A percentile compares a stretch with the other conserved stretches of the same genome.
Conservation (phyloP, 1,140 invertebrate genomes). For the Portunus trituberculatus region DNA sequence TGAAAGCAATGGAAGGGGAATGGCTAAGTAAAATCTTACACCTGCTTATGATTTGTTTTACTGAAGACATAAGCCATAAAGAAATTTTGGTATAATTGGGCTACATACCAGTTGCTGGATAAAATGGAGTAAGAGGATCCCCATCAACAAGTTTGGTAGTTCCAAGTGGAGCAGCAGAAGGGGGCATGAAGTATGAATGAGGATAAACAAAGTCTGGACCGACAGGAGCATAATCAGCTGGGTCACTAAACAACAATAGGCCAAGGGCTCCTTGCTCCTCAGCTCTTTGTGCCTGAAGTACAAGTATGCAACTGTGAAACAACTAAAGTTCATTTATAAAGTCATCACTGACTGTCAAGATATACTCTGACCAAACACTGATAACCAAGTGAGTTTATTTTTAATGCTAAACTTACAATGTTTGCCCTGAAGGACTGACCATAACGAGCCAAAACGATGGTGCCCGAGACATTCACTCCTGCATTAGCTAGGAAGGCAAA, state of each 20-base stretch:
- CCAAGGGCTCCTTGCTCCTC: conserved; percentile 77
- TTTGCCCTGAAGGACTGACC: conserved; percentile 82
- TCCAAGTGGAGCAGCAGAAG: conserved; percentile 70
- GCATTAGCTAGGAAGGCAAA: conserved; percentile 79
- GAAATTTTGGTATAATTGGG: too few relatives aligned
- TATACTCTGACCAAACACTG: too few relatives aligned
- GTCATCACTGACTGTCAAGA: too few relatives aligned
- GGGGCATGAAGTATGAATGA: conserved; percentile 71
- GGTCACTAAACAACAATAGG: conserved; percentile 78
- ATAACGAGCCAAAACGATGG: conserved; percentile 81
- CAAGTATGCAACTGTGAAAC: neutral
- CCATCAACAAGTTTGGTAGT: conserved; percentile 59
- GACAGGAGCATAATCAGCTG: conserved; percentile 68
- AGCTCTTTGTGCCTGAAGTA: conserved; percentile 63
- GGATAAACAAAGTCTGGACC: conserved; percentile 71
- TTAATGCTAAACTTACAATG: conserved; percentile 78
- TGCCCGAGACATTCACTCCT: conserved; percentile 80
- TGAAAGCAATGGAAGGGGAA: too few relatives aligned
- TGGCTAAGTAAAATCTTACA: too few relatives aligned
- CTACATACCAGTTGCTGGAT: conserved; percentile 72
- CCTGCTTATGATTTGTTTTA: too few relatives aligned
- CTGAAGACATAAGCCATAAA: too few relatives aligned
- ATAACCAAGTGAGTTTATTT: too few relatives aligned
- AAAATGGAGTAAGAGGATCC: conserved; percentile 75
- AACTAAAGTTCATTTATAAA: too few relatives aligned